Base-by-base conservation (phyloP, 2,797 vertebrate genomes). In the Epinephelus coioides region DNA sequence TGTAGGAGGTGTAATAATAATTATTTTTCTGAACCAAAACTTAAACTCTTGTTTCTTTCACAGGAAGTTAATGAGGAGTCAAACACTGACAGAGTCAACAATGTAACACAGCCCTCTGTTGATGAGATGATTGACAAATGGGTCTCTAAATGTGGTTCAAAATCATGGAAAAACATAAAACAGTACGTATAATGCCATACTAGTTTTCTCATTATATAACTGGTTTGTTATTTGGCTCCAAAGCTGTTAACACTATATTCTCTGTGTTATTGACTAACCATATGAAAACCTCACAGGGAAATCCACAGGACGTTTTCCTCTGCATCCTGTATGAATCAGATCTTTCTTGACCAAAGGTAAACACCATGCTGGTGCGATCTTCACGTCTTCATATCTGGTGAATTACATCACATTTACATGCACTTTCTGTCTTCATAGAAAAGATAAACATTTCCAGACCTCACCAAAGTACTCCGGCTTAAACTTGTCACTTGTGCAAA, bases 261-360 rank as follows among this genome's bases (percentile, higher is more conserved):
- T 65, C 11, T 34, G 12, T 81, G 18, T 25, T 19, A 13, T 53
- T 14, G 15, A 61, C 23, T 53, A 0, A 34, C 6, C 2, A 5
- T 27, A 8, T 82, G 60, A 46, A 63, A 60, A 18, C 56, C 57
- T 86, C 21, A 44, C 80, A 95, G 94, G 57, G 86, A 95, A 79
- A 92, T 95, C 63, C 63, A 18, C 18, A 60, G 5, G 55, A 90
- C 89, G 34, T 96, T 97, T 86, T 96, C 96, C 57, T 97, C 95
- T 38, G 90, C 92, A 46, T 95, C 95, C 27, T 94, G 92, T 87
- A 55, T 97, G 76, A 97, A 94, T 11, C 92, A 90, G 84, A 96
- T 95, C 82, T 97, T 98, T 83, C 88, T 96, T 62, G 88, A 92
- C 14, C 90, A 85, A 92, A 96, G 96, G 97, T 97, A 95, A 87